A percentile compares a stretch with the other conserved stretches of the same genome.
phyloP scores from a whole-genome alignment of 2,888 invertebrate genomes.

The Melanostoma scalare region DNA sequence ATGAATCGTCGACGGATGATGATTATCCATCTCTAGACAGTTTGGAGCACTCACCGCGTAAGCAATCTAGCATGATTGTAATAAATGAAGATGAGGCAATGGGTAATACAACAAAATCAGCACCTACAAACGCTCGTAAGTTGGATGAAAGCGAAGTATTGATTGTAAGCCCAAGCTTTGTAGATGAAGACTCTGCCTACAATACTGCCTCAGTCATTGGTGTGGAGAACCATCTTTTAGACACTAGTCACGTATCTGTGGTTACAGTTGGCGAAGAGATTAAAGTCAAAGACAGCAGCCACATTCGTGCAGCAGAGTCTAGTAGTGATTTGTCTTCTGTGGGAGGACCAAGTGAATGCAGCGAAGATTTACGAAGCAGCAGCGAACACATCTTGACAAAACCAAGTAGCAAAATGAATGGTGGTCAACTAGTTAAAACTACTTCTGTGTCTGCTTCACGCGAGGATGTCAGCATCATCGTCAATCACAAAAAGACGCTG shows the following conservation, averaged over 20 bases:
- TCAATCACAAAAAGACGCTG: conserved; percentile 81
- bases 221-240: conserved; percentile 82
- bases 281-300: conserved; percentile 88
- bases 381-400: conserved; percentile 63
- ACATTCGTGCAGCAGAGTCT: conserved; percentile 74
- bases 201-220: conserved; percentile 79
- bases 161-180: conserved; percentile 88
- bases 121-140: conserved; percentile 84
- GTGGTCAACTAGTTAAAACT: conserved; percentile 61
- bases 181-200: conserved; percentile 86
- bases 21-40: conserved; percentile 90
- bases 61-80: conserved; percentile 80
- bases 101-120: conserved; percentile 72
- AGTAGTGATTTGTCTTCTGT: conserved; percentile 76
- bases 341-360: conserved; percentile 64
- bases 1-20: conserved; percentile 89
- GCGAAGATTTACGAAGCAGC: conserved; percentile 62
- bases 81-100: conserved; percentile 74
- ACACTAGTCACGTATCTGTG: conserved; percentile 95
- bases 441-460: conserved; percentile 66
- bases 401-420: conserved; percentile 67
- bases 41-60: conserved; percentile 84
- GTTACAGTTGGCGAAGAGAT: conserved; percentile 94
- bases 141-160: conserved; percentile 94
- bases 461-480: conserved; percentile 81